phyloP scores from a whole-genome alignment of 2,113 vertebrate genomes.

The Manacus vitellinus region DNA sequence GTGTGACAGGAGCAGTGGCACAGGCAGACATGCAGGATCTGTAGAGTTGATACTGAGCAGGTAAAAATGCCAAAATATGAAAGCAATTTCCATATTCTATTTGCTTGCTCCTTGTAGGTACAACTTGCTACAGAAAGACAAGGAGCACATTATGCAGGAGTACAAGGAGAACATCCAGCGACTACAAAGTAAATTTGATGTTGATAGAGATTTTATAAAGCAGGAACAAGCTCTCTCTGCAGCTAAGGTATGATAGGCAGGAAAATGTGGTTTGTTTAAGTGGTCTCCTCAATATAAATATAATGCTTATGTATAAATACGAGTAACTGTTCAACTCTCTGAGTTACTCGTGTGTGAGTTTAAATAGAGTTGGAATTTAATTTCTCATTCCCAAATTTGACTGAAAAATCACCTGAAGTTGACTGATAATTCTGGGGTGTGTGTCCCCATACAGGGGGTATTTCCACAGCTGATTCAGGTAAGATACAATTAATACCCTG shows the following conservation, averaged over 20 bases:
- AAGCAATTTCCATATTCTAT: background rate
- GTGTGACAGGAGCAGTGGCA: background rate
- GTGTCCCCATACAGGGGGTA: background rate
- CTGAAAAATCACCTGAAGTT: background rate
- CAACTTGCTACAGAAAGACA: slow-evolving; percentile 81
- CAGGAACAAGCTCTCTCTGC: slow-evolving; percentile 84
- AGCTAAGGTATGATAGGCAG: slow-evolving; percentile 79
- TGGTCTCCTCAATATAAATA: background rate
- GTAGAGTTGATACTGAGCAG: background rate
- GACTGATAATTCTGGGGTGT: background rate
- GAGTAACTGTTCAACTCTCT: background rate
- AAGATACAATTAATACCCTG: background rate
- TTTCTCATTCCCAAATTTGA: background rate
- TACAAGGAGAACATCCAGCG: slow-evolving; percentile 78
- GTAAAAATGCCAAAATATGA: background rate
- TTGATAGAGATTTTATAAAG: slow-evolving; percentile 80
- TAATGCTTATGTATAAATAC: background rate
- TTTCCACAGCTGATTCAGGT: background rate
- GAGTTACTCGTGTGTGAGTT: background rate
- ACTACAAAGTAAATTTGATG: slow-evolving; percentile 80
- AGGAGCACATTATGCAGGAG: slow-evolving; percentile 72
- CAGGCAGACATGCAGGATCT: background rate
- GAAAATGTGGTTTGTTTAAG: background rate
- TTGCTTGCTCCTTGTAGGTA: slow-evolving; percentile 71
- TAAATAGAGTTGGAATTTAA: background rate